phyloP scores from a whole-genome alignment of 2,113 vertebrate species.

The Pelodiscus sinensis region DNA sequence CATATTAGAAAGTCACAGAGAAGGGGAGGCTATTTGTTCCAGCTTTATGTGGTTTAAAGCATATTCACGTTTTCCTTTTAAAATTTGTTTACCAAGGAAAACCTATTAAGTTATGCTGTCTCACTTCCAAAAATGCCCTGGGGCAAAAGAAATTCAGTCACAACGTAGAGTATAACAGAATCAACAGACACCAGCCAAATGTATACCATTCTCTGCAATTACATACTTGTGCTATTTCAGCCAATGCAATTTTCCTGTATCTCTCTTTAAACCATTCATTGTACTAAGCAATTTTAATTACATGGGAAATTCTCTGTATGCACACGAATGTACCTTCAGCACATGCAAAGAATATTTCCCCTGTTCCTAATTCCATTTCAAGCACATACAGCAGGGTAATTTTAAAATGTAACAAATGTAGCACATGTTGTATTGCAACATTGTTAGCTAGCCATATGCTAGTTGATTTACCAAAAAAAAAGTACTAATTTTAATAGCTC shows the following conservation, averaged over 20 bases:
- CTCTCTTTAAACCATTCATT: constrained; percentile 46
- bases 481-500: constrained; percentile 57
- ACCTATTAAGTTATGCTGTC: constrained; percentile 28
- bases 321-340: constrained; percentile 40
- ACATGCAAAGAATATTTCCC: constrained; percentile 17
- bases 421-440: constrained; percentile 32
- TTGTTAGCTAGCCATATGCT: constrained; percentile 35
- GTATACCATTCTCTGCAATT: constrained; percentile 39
- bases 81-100: constrained; percentile 57
- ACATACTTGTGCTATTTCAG: constrained; percentile 6
- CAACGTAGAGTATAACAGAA: constrained; percentile 38
- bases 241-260: constrained; percentile 45
- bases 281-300: constrained; percentile 66
- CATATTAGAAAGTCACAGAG: constrained; percentile 15
- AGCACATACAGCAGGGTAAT: constrained; percentile 37
- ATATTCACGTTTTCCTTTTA: constrained; percentile 20
- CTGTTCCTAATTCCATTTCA: constrained; percentile 50
- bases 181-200: constrained; percentile 45
- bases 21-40: constrained; percentile 18
- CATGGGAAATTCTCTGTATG: constrained; percentile 35
- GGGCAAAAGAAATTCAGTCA: constrained; percentile 47
- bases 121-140: constrained; percentile 59
- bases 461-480: constrained; percentile 34
- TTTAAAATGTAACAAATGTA: constrained; percentile 50
- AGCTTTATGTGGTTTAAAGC: constrained; percentile 20